Evolutionary conservation across 2,888 invertebrate species (phyloP).

Genomic region (Graphium colonna): DNA sequence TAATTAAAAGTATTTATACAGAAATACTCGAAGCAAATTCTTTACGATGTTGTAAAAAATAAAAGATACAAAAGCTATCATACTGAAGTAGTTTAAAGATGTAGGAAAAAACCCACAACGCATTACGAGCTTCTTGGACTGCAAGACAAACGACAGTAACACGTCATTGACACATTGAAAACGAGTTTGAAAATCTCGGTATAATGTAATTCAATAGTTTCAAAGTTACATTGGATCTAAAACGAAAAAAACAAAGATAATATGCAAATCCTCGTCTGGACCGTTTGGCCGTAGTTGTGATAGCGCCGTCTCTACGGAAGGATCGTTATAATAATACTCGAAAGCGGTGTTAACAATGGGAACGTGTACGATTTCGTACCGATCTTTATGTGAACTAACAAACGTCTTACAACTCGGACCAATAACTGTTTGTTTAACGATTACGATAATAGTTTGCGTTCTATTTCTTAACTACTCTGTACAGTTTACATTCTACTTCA

Average conservation of each 20-base stretch:
- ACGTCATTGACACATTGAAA: conserved; percentile 11
- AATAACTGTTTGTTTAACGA: not conserved
- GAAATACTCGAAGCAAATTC: too few species aligned
- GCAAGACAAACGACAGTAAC: conserved; percentile 11
- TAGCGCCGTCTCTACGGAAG: conserved; percentile 10
- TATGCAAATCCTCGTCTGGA: conserved; percentile 16
- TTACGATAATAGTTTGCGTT: not conserved
- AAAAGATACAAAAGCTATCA: too few species aligned
- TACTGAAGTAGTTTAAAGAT: not conserved
- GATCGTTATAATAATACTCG: conserved; percentile 18
- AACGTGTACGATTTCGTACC: conserved; percentile 3
- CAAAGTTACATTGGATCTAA: conserved; percentile 3
- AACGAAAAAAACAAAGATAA: conserved; percentile 15
- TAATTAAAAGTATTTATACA: too few species aligned
- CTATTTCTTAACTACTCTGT: too few species aligned
- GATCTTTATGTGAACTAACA: conserved; percentile 2
- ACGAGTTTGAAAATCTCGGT: conserved; percentile 18
- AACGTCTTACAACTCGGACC: not conserved
- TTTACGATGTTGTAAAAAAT: too few species aligned
- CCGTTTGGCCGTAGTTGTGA: conserved; percentile 17
- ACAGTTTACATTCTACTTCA: not conserved
- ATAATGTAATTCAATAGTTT: conserved; percentile 18
- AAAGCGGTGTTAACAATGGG: conserved; percentile 19
- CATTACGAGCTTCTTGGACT: conserved; percentile 9
- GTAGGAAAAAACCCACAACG: conserved; percentile 14